Base-by-base conservation (phyloP, 2,888 invertebrate genomes). In the Protodeltote pygarga region DNA sequence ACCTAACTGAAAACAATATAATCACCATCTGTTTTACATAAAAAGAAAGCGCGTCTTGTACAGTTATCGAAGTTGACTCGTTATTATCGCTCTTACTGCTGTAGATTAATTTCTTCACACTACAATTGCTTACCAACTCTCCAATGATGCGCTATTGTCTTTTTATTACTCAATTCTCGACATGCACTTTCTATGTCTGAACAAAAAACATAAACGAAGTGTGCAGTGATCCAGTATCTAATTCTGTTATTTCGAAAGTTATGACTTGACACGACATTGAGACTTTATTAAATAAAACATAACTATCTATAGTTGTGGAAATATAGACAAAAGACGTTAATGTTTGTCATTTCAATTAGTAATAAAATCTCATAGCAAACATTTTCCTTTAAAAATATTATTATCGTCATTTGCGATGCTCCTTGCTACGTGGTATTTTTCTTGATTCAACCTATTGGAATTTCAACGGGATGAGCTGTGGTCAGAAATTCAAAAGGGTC, bases 371-470 rank as follows among this genome's bases (percentile, higher is more conserved):
- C 5, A 25, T 0, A 3, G 0, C n/a, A n/a, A n/a, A n/a, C 1
- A 2, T 37, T 27, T 3, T 20, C 1, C 17, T 31, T 9, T 3
- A 5, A 23, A 31, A 42, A 29, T 37, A 35, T 44, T 24, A 29
- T 38, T 35, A 9, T 35, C 25, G 25, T 42, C 3, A 35, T 39
- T 6, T 28, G 21, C 11, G 13, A 38, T 24, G 34, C 16, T 34
- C 23, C 8, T 60, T 10, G 28, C 35, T 42, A 53, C 50, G 50
- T 50, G 60, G 61, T 70, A 71, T 61, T 51, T 32, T 42, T 58
- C 66, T 71, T 85, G 84, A 88, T 71, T 85, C 88, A 86, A 59
- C 65, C 69, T 65, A 64, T 75, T 71, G 72, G 76, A 73, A 81
- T 79, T 76, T 71, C 46, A 69, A 70, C 69, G 71, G 52, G 66